These are phyloP conservation scores for Tachysurus vachellii DNA, from an alignment of 2,113 vertebrate genomes.

Conservation along the genomic window DNA sequence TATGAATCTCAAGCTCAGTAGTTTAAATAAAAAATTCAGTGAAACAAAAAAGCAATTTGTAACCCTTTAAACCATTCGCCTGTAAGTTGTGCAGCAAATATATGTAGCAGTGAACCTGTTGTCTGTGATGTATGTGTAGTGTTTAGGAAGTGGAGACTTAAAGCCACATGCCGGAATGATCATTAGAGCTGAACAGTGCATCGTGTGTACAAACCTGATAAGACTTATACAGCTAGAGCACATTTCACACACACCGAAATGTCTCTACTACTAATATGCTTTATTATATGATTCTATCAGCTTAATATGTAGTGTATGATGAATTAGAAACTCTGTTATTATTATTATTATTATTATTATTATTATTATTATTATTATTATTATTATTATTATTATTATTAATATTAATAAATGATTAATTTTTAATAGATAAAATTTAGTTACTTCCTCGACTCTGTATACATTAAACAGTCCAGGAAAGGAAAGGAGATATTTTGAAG, in stretches of 20 bases:
- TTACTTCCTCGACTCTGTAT: too few relatives aligned
- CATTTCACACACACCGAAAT: neutral
- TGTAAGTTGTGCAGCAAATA: neutral
- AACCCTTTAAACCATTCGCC: neutral
- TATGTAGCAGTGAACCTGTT: neutral
- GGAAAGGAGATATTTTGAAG: neutral
- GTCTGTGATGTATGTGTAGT: neutral
- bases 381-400: too few relatives aligned
- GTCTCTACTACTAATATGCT: neutral
- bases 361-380: too few relatives aligned
- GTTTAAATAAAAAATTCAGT: conserved; percentile 4
- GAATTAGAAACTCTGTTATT: neutral
- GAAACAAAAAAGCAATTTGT: neutral
- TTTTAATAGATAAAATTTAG: neutral
- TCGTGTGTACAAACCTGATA: neutral
- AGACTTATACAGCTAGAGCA: neutral
- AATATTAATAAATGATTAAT: too few relatives aligned
- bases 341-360: neutral
- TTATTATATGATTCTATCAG: neutral
- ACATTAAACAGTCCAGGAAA: neutral
- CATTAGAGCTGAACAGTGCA: neutral
- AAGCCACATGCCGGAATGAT: neutral
- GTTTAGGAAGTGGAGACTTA: neutral
- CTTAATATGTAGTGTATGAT: neutral
- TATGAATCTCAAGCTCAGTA: conserved; percentile 48